phyloP scores from a whole-genome alignment of 2,888 invertebrate species.

The Alentia gelatinosa region DNA sequence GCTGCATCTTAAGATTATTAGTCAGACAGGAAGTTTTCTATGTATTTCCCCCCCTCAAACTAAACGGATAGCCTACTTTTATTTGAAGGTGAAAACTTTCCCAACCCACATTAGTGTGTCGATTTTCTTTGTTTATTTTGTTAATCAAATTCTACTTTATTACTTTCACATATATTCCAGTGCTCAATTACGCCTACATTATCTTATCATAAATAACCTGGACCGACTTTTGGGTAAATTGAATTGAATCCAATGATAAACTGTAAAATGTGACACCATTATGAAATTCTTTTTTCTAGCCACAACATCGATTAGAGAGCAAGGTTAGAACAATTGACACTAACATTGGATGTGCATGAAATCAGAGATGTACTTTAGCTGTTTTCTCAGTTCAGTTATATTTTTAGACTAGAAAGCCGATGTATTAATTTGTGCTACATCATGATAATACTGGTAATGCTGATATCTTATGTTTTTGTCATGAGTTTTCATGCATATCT shows the following conservation, averaged over 20 bases:
- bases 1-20: conserved; percentile 8
- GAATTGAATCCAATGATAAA: conserved; percentile 33
- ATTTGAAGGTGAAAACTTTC: too few species aligned
- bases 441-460: background rate
- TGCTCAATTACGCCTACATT: too few species aligned
- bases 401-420: conserved; percentile 28
- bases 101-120: background rate
- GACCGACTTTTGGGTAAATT: background rate
- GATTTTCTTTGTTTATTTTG: background rate
- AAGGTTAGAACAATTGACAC: conserved; percentile 46
- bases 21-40: background rate
- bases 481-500: background rate
- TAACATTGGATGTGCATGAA: conserved; percentile 48
- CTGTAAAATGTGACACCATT: conserved; percentile 30
- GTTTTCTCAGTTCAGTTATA: conserved; percentile 20
- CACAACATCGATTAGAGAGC: conserved; percentile 52
- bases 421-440: conserved; percentile 40
- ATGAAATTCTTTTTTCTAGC: conserved; percentile 51
- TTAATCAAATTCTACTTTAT: background rate
- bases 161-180: background rate
- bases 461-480: background rate
- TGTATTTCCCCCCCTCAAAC: background rate
- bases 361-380: conserved; percentile 13
- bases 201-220: background rate
- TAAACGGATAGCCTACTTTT: too few species aligned